phyloP scores from a whole-genome alignment of 2,888 invertebrate species.

The Apomyelois bistriatella region DNA sequence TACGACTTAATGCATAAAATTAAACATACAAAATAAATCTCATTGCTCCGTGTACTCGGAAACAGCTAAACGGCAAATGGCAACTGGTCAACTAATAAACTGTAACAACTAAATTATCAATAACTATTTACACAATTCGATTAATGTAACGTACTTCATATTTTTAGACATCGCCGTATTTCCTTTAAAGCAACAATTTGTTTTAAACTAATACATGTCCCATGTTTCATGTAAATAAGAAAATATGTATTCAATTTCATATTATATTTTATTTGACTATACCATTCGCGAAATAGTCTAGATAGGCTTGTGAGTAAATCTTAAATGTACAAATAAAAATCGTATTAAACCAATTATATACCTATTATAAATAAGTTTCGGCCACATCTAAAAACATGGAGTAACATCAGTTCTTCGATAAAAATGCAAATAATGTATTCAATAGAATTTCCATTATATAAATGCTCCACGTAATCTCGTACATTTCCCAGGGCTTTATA shows the following conservation, averaged over 20 bases:
- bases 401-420: slow-evolving; percentile 39
- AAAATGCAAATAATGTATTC: slow-evolving; percentile 52
- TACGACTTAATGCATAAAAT: slow-evolving; percentile 47
- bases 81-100: slow-evolving; percentile 52
- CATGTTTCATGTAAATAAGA: no score
- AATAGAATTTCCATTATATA: slow-evolving; percentile 54
- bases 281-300: no score
- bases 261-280: no score
- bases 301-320: no score
- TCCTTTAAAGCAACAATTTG: no score
- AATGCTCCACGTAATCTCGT: slow-evolving; percentile 55
- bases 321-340: no score
- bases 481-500: slow-evolving; percentile 25
- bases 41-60: slow-evolving; percentile 40
- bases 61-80: slow-evolving; percentile 46
- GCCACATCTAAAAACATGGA: neutral
- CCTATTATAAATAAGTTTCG: no score
- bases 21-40: slow-evolving; percentile 58
- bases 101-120: slow-evolving; percentile 30
- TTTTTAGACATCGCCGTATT: neutral
- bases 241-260: no score
- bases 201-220: no score
- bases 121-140: slow-evolving; percentile 43
- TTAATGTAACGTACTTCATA: slow-evolving; percentile 26
- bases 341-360: no score